phyloP scores from a whole-genome alignment of 2,113 vertebrate genomes.

The Telmatochromis sp. region DNA sequence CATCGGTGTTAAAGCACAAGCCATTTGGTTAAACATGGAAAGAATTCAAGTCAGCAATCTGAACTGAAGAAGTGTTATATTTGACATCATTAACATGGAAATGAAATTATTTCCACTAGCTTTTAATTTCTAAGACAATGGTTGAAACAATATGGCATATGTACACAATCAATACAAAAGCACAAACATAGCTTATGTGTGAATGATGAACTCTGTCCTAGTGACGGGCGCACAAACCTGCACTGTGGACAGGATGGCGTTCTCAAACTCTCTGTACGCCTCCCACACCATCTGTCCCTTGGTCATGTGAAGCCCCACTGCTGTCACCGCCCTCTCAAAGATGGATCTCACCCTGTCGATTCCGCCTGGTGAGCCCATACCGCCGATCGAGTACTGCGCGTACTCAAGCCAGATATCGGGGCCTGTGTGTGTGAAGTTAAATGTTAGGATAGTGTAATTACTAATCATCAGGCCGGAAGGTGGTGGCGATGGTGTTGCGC shows the following conservation, averaged over 20 bases:
- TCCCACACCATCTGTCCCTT: constrained; percentile 92
- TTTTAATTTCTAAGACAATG: neutral
- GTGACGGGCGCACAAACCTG: constrained; percentile 74
- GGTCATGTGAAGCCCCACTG: constrained; percentile 88
- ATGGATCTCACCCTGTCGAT: constrained; percentile 84
- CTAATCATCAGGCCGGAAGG: neutral
- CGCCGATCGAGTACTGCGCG: constrained; percentile 92
- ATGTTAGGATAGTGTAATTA: neutral
- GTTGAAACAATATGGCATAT: neutral
- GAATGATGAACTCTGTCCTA: neutral
- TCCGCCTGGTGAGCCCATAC: constrained; percentile 87
- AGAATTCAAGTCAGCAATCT: neutral
- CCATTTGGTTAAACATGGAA: neutral
- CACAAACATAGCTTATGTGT: neutral
- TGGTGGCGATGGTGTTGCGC: fast-evolving
- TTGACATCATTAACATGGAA: neutral
- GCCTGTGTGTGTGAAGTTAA: constrained; percentile 63
- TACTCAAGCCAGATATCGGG: constrained; percentile 98
- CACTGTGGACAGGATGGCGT: constrained; percentile 83
- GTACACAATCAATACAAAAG: neutral
- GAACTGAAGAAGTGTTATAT: neutral
- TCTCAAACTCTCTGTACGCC: constrained; percentile 93
- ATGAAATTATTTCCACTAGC: neutral
- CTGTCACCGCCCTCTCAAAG: constrained; percentile 87
- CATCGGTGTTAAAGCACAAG: neutral